A percentile compares a stretch with the other conserved stretches of the same genome.
Conservation (phyloP, 2,113 vertebrate genomes). For the Gavia stellata region DNA sequence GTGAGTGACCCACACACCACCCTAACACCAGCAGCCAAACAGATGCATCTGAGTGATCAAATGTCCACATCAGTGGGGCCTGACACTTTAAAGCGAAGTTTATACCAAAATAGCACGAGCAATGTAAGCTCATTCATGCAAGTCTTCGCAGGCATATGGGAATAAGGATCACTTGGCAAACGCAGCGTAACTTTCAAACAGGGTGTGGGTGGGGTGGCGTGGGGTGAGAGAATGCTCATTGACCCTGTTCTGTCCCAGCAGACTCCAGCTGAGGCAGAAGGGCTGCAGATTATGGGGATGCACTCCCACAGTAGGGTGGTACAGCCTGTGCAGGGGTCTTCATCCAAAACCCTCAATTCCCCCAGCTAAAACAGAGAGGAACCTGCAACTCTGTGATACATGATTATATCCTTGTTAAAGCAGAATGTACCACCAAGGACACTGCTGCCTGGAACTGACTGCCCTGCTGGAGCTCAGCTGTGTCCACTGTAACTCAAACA, state of each 20-base stretch:
- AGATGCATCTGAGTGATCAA: not conserved
- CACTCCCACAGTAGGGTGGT: not conserved
- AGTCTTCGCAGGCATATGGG: not conserved
- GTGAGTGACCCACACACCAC: not conserved
- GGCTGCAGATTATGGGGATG: not conserved
- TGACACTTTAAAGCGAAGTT: not conserved
- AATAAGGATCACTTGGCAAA: not conserved
- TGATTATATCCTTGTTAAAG: not conserved
- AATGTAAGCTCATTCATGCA: not conserved
- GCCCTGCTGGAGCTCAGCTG: not conserved
- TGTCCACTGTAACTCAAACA: not conserved
- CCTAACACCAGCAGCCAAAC: not conserved
- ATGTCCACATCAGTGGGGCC: not conserved
- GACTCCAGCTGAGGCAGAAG: not conserved
- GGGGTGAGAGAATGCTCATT: not conserved
- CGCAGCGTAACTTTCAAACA: accelerated
- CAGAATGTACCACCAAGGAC: not conserved
- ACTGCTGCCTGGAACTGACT: not conserved
- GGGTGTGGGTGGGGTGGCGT: not conserved
- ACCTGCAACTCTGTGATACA: not conserved
- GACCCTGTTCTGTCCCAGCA: not conserved
- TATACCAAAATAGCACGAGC: not conserved
- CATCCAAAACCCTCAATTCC: not conserved
- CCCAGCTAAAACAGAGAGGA: not conserved
- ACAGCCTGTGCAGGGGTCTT: not conserved